Conservation (phyloP, 2,888 invertebrate genomes). For the Noctua comes region DNA sequence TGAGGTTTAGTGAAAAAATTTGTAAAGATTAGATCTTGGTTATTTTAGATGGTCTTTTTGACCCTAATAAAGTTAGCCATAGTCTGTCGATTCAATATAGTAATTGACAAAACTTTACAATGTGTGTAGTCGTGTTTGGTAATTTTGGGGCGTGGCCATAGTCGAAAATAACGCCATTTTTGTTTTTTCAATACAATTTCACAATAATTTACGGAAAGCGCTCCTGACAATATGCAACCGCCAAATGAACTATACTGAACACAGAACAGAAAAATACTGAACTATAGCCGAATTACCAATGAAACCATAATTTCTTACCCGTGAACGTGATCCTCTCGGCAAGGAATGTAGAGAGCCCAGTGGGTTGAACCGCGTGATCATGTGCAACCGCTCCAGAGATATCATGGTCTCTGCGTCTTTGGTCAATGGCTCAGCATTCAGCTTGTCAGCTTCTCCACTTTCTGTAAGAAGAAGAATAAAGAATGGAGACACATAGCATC, state of each 20-base stretch:
- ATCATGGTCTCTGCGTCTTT: constrained; percentile 93
- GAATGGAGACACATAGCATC: neutral
- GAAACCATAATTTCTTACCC: constrained; percentile 74
- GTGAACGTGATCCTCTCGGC: constrained; percentile 91
- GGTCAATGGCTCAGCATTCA: constrained; percentile 91
- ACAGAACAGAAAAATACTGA: no score
- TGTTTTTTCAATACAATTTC: neutral
- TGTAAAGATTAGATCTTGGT: neutral
- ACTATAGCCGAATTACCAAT: neutral
- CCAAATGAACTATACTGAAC: neutral
- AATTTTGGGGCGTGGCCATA: neutral
- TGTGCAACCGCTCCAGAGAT: constrained; percentile 93
- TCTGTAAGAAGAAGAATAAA: constrained; percentile 74
- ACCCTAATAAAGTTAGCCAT: neutral
- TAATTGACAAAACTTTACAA: neutral
- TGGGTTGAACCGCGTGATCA: constrained; percentile 94
- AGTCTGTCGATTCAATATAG: neutral
- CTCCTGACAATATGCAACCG: neutral
- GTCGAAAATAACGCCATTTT: neutral
- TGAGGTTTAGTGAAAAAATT: no score
- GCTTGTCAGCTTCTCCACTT: constrained; percentile 91
- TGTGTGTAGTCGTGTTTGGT: neutral
- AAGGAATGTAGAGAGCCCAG: constrained; percentile 94
- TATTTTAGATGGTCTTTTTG: neutral
- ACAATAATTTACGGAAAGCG: neutral